A percentile compares a stretch with the other conserved stretches of the same genome.
These are phyloP conservation scores for Zapus hudsonius DNA, from an alignment of 2,113 vertebrate species.

Conservation along the genomic window DNA sequence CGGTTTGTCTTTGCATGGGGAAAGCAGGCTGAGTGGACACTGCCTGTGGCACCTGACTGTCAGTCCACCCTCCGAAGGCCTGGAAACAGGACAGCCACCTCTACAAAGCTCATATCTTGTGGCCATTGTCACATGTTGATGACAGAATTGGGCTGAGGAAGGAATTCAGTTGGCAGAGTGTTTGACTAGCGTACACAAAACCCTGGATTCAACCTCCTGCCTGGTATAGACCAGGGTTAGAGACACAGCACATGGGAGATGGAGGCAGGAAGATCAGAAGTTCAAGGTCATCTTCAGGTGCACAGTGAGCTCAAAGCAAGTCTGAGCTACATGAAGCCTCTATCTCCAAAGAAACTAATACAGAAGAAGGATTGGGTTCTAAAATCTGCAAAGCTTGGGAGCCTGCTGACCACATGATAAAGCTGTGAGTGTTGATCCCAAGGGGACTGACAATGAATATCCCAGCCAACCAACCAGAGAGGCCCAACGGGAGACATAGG, in stretches of 20 bases:
- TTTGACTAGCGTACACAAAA: not conserved
- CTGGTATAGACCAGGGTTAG: not conserved
- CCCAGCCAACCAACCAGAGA: not conserved
- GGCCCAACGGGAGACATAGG: fast-evolving
- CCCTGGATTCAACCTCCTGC: not conserved
- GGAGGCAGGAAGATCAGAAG: not conserved
- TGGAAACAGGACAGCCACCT: not conserved
- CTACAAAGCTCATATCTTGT: not conserved
- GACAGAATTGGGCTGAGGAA: fast-evolving
- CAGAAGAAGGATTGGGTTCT: fast-evolving
- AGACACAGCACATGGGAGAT: not conserved
- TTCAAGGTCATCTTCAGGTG: not conserved
- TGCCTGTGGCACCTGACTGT: not conserved
- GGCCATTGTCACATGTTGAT: fast-evolving
- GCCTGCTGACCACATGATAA: not conserved
- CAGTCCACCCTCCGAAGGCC: fast-evolving
- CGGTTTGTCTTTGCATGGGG: constrained; percentile 4
- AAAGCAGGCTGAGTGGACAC: fast-evolving
- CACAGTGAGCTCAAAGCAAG: not conserved
- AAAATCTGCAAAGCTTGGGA: not conserved
- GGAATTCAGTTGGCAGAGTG: too few species aligned
- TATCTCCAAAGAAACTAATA: not conserved
- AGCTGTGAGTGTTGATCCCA: not conserved
- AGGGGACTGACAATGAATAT: fast-evolving
- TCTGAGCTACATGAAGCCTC: not conserved